Base-by-base conservation (phyloP, 2,888 invertebrate genomes). In the Meganola albula region DNA sequence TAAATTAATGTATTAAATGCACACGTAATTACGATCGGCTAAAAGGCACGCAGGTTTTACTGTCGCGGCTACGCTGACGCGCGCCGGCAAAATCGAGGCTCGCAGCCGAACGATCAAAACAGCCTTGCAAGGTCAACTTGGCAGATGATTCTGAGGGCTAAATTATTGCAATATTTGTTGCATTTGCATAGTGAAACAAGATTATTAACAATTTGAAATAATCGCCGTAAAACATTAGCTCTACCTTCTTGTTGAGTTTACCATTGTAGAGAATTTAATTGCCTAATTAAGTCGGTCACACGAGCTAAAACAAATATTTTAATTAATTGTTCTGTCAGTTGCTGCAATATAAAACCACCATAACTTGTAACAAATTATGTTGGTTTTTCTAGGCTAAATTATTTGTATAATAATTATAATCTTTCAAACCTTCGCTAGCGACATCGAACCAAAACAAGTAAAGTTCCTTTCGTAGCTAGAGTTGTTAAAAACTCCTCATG, bases 81-180 rank as follows among this genome's bases (percentile, higher is more conserved):
- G 16, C 25, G 36, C 24, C 39, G 29, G 33, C 42, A 37, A 34
- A 16, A 16, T 47, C 42, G 46, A 29, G 42, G 44, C 38, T n/a
- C 47, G 48, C 31, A 37, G 36, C 36, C 34, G 28, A 45, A 37
- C 50, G 47, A n/a, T n/a, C n/a, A n/a, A 45, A 54, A 44, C 58
- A 61, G 53, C 72, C 71, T 74, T 67, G 67, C 64, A 69, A 71
- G 68, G 70, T 62, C 59, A 48, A 22, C 34, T 35, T 14, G 24
- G 42, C 20, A 46, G 36, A 42, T 34, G 24, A 10, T 27, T 25
- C 26, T 10, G 12, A 24, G 9, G 23, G 4, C 14, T 23, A n/a
- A 31, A 10, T 25, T 18, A 9, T 3, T 24, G 24, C 14, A 25
- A 12, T 20, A 12, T 21, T 7, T 14, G 2, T 9, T n/a, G 14